These are phyloP conservation scores for Alcis repandata DNA, from an alignment of 2,888 invertebrate species.

Conservation along the genomic window DNA sequence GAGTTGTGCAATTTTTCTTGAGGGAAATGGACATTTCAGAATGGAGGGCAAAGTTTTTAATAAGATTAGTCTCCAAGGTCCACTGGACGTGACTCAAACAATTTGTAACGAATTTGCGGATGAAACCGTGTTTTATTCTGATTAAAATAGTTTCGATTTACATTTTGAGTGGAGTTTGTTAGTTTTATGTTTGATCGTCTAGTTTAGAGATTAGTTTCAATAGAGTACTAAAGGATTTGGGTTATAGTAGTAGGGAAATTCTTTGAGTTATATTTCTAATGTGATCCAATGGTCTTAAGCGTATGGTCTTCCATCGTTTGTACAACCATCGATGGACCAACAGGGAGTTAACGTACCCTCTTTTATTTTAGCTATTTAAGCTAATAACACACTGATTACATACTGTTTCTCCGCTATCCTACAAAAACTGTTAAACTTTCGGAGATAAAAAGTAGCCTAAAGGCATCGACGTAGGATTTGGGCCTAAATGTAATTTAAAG, in stretches of 20 bases:
- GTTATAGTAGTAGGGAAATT: neutral
- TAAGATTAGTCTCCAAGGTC: slow-evolving; percentile 57
- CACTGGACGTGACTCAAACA: slow-evolving; percentile 56
- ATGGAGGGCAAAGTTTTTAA: slow-evolving; percentile 53
- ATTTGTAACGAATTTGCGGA: slow-evolving; percentile 60
- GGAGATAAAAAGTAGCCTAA: no score
- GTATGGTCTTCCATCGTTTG: no score
- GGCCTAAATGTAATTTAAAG: no score
- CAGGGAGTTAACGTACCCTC: no score
- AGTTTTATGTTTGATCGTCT: neutral
- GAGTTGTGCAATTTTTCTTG: slow-evolving; percentile 41
- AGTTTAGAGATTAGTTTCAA: neutral
- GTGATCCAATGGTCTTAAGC: neutral
- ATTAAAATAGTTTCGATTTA: slow-evolving; percentile 34
- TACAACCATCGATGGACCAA: no score
- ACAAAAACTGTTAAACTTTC: no score
- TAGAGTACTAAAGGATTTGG: no score
- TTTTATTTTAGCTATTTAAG: no score
- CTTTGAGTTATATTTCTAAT: neutral
- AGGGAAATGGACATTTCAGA: slow-evolving; percentile 42
- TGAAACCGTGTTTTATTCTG: slow-evolving; percentile 47
- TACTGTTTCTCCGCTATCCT: no score
- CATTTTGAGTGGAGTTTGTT: slow-evolving; percentile 16
- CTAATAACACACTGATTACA: no score
- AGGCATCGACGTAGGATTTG: no score